Evolutionary conservation across 2,797 vertebrate species (phyloP).

Genomic region (Coregonus sp.): DNA sequence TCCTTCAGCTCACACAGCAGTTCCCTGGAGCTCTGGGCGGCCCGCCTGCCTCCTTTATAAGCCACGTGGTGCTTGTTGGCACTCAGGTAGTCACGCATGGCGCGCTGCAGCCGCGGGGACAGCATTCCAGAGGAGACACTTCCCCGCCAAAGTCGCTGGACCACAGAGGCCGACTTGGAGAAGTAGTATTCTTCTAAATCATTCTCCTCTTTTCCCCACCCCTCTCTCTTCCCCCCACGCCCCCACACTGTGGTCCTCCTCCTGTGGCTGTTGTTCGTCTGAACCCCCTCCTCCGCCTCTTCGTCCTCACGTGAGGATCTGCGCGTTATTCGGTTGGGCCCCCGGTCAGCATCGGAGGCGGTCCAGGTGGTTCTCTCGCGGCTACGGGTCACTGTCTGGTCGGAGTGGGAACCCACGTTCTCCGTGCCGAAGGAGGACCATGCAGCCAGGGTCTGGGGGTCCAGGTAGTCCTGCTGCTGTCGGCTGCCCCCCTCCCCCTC

Average conservation of each 20-base stretch:
- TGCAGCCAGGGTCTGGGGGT: slow-evolving; percentile 74
- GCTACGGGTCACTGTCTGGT: slow-evolving; percentile 45
- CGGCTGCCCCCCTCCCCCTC: slow-evolving; percentile 47
- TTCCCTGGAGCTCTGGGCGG: slow-evolving; percentile 68
- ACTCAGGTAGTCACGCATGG: slow-evolving; percentile 88
- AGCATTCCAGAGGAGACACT: slow-evolving; percentile 87
- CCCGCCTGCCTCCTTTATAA: slow-evolving; percentile 78
- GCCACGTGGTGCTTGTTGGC: slow-evolving; percentile 90
- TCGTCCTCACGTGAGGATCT: slow-evolving; percentile 41
- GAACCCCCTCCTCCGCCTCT: neutral
- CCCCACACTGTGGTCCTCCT: slow-evolving; percentile 53
- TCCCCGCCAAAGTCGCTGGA: slow-evolving; percentile 88
- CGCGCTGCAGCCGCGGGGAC: slow-evolving; percentile 89
- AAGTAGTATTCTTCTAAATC: slow-evolving; percentile 82
- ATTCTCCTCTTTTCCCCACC: slow-evolving; percentile 54
- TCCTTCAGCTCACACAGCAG: slow-evolving; percentile 88
- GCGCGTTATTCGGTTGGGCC: slow-evolving; percentile 62
- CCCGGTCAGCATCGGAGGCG: slow-evolving; percentile 52
- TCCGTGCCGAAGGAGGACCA: slow-evolving; percentile 79
- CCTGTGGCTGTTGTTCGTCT: slow-evolving; percentile 36
- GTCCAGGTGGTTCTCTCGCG: slow-evolving; percentile 63
- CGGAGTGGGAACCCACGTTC: slow-evolving; percentile 65
- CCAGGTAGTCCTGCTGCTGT: slow-evolving; percentile 60
- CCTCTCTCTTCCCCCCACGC: slow-evolving; percentile 27
- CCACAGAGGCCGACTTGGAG: slow-evolving; percentile 85